Conservation (phyloP, 1,140 invertebrate genomes). For the Colletes gigas region DNA sequence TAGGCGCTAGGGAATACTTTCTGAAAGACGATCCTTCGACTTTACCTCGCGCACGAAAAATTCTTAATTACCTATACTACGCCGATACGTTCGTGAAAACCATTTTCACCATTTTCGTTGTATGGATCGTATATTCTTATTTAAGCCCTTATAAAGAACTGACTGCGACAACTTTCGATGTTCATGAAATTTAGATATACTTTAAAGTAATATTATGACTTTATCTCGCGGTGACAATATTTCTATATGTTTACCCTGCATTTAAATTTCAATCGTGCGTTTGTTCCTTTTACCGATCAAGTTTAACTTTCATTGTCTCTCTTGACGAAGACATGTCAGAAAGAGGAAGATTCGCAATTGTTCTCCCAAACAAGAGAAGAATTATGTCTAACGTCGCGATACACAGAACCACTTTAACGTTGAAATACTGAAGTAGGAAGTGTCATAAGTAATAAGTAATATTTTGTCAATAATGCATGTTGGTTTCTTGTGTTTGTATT, state of each 20-base stretch:
- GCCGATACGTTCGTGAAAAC: slow-evolving; percentile 69
- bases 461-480: background rate
- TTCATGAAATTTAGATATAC: slow-evolving; percentile 5
- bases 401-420: background rate
- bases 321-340: background rate
- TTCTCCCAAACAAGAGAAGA: background rate
- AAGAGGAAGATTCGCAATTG: background rate
- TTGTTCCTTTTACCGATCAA: background rate
- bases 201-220: background rate
- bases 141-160: slow-evolving; percentile 47
- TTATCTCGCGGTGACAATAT: background rate
- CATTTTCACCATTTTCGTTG: slow-evolving; percentile 53
- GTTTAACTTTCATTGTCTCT: background rate
- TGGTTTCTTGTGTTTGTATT: too few species aligned
- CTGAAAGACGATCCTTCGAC: slow-evolving; percentile 90
- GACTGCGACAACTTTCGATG: background rate
- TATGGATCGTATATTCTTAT: slow-evolving; percentile 72
- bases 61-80: slow-evolving; percentile 73
- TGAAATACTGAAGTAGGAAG: background rate
- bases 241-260: background rate
- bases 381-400: background rate
- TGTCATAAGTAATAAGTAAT: background rate
- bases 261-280: background rate
- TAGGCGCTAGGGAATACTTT: slow-evolving; percentile 87
- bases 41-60: slow-evolving; percentile 85